A percentile compares a stretch with the other conserved stretches of the same genome.
Conservation (phyloP, 1,140 invertebrate genomes). For the Lepidurus arcticus region DNA sequence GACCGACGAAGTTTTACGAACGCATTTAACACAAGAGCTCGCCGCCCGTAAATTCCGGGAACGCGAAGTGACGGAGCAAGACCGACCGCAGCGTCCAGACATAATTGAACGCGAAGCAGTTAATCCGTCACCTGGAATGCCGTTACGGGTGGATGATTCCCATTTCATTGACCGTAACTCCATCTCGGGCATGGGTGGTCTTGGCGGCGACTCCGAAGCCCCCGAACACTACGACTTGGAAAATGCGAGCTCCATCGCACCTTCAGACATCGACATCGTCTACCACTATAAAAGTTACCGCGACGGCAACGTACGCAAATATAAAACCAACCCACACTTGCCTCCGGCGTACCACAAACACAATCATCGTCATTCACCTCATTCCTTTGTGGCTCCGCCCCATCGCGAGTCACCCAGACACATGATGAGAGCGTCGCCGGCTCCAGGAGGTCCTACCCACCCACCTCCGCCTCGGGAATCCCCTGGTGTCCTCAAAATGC, state of each 20-base stretch:
- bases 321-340: constrained; percentile 53
- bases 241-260: constrained; percentile 93
- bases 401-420: constrained; percentile 50
- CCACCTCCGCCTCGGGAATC: constrained; percentile 37
- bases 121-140: constrained; percentile 60
- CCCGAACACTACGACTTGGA: constrained; percentile 95
- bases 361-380: constrained; percentile 43
- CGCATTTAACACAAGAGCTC: constrained; percentile 54
- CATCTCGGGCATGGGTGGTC: constrained; percentile 53
- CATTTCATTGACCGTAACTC: constrained; percentile 50
- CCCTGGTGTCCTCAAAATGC: constrained; percentile 51
- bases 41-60: constrained; percentile 74
- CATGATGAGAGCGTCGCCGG: constrained; percentile 39
- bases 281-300: constrained; percentile 90
- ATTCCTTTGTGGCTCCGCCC: constrained; percentile 52
- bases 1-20: constrained; percentile 46
- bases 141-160: constrained; percentile 44
- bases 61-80: constrained; percentile 55
- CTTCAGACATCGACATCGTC: constrained; percentile 93
- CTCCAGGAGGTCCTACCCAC: constrained; percentile 39
- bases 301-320: constrained; percentile 71
- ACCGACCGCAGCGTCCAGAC: constrained; percentile 72
- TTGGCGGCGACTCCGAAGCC: constrained; percentile 64
- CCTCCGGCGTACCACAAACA: constrained; percentile 42
- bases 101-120: constrained; percentile 86